Evolutionary conservation across 2,113 vertebrate species (phyloP), one percentile per base, ranked within the genome.

Genomic region (Rhipidura dahli): DNA sequence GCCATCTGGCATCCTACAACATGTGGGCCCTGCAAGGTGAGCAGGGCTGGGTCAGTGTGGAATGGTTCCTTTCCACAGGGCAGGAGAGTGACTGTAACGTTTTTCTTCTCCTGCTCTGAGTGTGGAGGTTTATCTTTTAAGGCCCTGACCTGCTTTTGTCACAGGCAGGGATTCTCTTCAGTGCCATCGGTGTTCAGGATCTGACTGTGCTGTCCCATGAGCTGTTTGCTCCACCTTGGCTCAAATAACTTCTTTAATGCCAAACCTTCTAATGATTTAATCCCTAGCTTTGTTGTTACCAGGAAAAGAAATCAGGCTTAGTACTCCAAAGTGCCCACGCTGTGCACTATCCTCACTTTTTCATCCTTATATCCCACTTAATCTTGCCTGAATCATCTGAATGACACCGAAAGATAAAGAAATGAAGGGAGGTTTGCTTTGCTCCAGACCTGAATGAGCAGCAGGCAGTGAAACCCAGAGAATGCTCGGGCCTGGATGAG

Each of bases 11-110:
- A 0, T 99, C 99, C 17, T 99, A 99, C 96, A 99, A 98, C 97
- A 98, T 97, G 96, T 99, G 99, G 99, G 99, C 99, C 51, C 89
- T 99, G 68, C 99, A 99, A 98, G 99, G 99, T 99, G 96, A 85
- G 81, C 3, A 1, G 5, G 56, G 45, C 23, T 23, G 59, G 2
- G 24, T 31, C 19, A 15, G 15, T 1, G 31, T 57, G 65, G 56
- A 61, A 15, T 1, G 2, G 27, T n/a, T 90, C 37, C 50, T 61
- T 45, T 69, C 44, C 13, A 11, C 0, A 0, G n/a, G n/a, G 37
- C 3, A 68, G 57, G 47, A 71, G 22, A 72, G 35, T 16, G 13
- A 47, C 63, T 72, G 28, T 9, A 12, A 24, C 33, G 10, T 35
- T 72, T 79, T 83, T 35, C 10, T 40, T 69, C 28, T 89, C 27